phyloP scores from a whole-genome alignment of 1,140 invertebrate genomes.

The Sminthurides bifidus region DNA sequence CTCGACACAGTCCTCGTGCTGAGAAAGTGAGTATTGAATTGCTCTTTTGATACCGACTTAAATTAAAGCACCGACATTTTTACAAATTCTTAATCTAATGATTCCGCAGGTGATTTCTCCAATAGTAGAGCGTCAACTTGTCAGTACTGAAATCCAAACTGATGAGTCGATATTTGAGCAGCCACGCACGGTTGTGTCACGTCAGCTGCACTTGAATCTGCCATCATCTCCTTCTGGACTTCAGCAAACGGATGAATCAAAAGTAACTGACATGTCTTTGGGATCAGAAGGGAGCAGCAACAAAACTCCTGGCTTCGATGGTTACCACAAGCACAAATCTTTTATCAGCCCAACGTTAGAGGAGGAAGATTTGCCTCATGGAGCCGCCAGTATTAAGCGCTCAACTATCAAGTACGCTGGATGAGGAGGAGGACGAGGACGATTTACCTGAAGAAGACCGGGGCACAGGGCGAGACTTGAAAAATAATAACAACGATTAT shows the following conservation, averaged over 20 bases:
- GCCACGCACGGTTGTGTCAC: neutral
- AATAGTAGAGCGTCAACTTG: slow-evolving; percentile 28
- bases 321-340: slow-evolving; percentile 21
- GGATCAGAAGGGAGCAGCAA: slow-evolving; percentile 29
- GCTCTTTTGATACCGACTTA: neutral
- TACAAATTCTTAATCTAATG: neutral
- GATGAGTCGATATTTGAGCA: slow-evolving; percentile 37
- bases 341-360: slow-evolving; percentile 19
- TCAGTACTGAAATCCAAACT: slow-evolving; percentile 56
- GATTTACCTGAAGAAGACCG: slow-evolving; percentile 9
- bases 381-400: slow-evolving; percentile 18
- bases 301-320: slow-evolving; percentile 28
- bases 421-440: slow-evolving; percentile 31
- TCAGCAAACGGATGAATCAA: slow-evolving; percentile 20
- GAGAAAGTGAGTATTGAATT: slow-evolving; percentile 19
- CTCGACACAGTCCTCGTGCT: slow-evolving; percentile 17
- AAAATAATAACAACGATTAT: slow-evolving; percentile 30
- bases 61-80: neutral
- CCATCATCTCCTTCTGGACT: slow-evolving; percentile 24
- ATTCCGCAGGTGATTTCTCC: slow-evolving; percentile 5
- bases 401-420: slow-evolving; percentile 23
- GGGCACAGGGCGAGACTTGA: neutral
- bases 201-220: slow-evolving; percentile 30
- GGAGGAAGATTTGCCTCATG: slow-evolving; percentile 17
- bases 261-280: slow-evolving; percentile 31